Conservation (phyloP, 2,888 invertebrate genomes). For the Melipona bicolor region DNA sequence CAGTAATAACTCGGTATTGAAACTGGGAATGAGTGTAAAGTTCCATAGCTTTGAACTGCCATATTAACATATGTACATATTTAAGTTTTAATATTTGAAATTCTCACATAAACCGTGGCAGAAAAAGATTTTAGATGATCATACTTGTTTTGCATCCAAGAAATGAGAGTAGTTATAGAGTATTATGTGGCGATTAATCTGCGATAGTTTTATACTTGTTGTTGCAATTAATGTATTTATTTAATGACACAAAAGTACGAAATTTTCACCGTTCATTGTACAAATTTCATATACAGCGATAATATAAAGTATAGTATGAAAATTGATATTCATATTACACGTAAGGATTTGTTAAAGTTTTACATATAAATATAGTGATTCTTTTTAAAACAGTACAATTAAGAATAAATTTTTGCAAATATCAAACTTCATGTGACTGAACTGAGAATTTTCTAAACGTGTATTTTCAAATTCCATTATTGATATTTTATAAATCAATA, state of each 20-base stretch:
- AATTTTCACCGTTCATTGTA: constrained; percentile 65
- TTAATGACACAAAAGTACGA: constrained; percentile 53
- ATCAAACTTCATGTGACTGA: constrained; percentile 31
- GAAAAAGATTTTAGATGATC: constrained; percentile 29
- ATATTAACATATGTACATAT: constrained; percentile 68
- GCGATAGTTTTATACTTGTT: constrained; percentile 58
- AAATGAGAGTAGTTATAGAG: constrained; percentile 45
- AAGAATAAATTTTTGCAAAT: constrained; percentile 36
- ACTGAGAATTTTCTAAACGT: constrained; percentile 55
- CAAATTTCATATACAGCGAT: constrained; percentile 65
- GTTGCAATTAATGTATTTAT: constrained; percentile 67
- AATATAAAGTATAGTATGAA: constrained; percentile 36
- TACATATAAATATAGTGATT: constrained; percentile 66
- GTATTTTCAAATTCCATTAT: constrained; percentile 47
- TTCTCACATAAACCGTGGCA: constrained; percentile 46
- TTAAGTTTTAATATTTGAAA: constrained; percentile 54
- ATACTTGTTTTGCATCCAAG: constrained; percentile 27
- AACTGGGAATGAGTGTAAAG: constrained; percentile 32
- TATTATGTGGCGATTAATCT: constrained; percentile 40
- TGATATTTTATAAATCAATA: constrained; percentile 8
- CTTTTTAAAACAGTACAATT: constrained; percentile 48
- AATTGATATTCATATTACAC: constrained; percentile 52
- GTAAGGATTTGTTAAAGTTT: constrained; percentile 77
- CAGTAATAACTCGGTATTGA: background rate
- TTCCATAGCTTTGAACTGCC: constrained; percentile 71